Base-by-base conservation (phyloP, 2,888 invertebrate species). In the Drosophila paranaensis region DNA sequence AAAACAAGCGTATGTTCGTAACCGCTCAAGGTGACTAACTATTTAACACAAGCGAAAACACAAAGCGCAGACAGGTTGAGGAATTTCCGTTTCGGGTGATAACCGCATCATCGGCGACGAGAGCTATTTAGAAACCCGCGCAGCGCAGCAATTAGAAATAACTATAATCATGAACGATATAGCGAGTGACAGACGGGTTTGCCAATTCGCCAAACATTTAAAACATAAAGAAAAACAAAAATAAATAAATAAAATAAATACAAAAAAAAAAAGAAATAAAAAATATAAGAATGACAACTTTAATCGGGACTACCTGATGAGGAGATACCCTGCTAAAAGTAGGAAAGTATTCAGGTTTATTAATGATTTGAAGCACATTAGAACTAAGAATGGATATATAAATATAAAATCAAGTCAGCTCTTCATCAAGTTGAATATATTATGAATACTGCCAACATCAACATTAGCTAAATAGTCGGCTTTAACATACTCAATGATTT, bases 71-170 rank as follows among this genome's bases (percentile, higher is more conserved):
- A 62, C 60, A 67, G 55, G 61, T 54, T 40, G 25, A 67, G 74
- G 74, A 81, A 81, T 83, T 81, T 83, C 81, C 85, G 82, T 74
- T 81, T 79, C 46, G 43, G 54, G 46, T 46, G 40, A 55, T 56
- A 43, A 50, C 46, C 58, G 51, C 72, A 54, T 77, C 77, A 77
- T 71, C 63, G 27, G 16, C 57, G 56, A 65, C 14, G n/a, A 68
- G 54, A 72, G 70, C 63, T 71, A 53, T 72, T 42, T 67, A 25
- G n/a, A 35, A 45, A 14, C 33, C 33, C 60, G 45, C 50, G 43
- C 37, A 61, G 39, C 54, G 35, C 40, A 67, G 35, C 64, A 74
- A 67, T 77, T 74, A 64, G 61, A 74, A 50, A 61, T 60, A 72
- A 37, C 42, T 60, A 66, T 60, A 54, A 48, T 60, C 48, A 60